Evolutionary conservation across 2,113 vertebrate species (phyloP).

Genomic region (Mandrillus leucophaeus): DNA sequence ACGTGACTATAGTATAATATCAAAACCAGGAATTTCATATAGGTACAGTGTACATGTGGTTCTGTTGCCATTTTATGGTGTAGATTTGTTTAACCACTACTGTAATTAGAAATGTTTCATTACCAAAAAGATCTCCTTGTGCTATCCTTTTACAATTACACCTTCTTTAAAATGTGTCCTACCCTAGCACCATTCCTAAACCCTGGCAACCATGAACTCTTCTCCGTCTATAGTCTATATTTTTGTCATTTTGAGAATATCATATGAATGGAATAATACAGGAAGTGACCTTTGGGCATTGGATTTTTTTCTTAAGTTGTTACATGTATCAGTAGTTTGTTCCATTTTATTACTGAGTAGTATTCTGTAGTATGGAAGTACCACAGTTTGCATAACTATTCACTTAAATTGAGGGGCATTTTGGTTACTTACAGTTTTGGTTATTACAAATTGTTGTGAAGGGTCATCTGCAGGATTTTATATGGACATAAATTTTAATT

Average conservation of each 20-base stretch:
- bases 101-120: neutral
- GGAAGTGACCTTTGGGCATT: neutral
- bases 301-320: neutral
- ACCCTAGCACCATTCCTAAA: neutral
- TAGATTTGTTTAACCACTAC: neutral
- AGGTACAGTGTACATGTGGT: neutral
- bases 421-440: neutral
- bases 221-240: neutral
- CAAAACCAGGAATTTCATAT: neutral
- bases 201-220: neutral
- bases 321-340: neutral
- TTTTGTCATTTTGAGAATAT: neutral
- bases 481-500: conserved; percentile 11
- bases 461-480: conserved; percentile 3
- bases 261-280: neutral
- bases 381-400: neutral
- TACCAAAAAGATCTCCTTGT: neutral
- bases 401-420: neutral
- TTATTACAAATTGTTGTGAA: neutral
- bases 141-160: neutral
- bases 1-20: neutral
- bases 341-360: neutral
- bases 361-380: neutral
- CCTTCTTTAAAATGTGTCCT: neutral
- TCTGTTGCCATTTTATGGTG: neutral